Evolutionary conservation across 2,797 vertebrate species (phyloP).

Genomic region (Scyliorhinus canicula): DNA sequence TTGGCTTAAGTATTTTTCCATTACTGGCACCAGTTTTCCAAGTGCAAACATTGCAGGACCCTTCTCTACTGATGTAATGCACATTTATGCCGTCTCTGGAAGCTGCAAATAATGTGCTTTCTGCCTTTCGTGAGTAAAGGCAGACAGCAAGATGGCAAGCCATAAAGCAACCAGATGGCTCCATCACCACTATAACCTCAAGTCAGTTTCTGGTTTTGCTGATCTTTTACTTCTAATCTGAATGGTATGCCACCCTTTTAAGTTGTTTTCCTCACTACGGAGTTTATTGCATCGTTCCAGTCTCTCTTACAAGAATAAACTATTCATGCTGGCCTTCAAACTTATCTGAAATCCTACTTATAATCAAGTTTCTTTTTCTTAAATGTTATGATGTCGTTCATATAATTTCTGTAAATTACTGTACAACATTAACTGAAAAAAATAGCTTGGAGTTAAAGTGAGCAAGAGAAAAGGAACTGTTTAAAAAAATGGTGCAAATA

Average conservation of each 20-base stretch:
- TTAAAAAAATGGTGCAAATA: background rate
- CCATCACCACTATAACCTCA: background rate
- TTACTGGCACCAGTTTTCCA: background rate
- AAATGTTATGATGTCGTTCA: background rate
- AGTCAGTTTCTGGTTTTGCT: background rate
- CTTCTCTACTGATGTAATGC: background rate
- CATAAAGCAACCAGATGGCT: background rate
- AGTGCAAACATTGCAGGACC: background rate
- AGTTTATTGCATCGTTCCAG: background rate
- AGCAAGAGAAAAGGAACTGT: background rate
- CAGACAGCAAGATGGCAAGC: background rate
- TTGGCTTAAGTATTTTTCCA: background rate
- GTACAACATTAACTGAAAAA: background rate
- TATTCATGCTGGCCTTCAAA: background rate
- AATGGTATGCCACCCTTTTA: background rate
- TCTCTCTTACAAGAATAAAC: background rate
- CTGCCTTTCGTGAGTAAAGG: background rate
- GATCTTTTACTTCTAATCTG: background rate
- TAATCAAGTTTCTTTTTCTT: background rate
- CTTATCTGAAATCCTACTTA: background rate
- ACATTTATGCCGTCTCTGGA: no score
- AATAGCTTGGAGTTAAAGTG: background rate
- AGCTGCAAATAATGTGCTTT: background rate
- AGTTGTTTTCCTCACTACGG: background rate
- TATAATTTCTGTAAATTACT: background rate